Conservation (phyloP, 2,888 invertebrate genomes). For the Eupithecia subfuscata region DNA sequence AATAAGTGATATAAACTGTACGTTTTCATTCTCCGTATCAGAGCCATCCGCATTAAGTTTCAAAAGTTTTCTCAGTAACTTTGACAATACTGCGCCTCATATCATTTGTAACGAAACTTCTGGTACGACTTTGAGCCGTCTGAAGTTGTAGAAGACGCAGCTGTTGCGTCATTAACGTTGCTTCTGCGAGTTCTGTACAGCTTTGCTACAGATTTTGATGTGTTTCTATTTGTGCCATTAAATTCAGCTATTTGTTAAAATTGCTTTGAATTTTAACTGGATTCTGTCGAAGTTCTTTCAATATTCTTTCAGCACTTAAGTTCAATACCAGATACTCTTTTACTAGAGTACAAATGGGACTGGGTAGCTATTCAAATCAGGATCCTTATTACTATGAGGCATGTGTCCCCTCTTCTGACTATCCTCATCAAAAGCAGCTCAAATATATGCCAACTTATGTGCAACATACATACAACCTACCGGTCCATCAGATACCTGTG, state of each 20-base stretch:
- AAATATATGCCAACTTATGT: not conserved
- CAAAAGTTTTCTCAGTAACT: constrained; percentile 29
- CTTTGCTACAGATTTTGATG: not conserved
- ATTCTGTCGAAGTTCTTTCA: not conserved
- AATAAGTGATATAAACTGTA: constrained; percentile 13
- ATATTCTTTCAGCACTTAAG: not conserved
- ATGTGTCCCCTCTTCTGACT: not conserved
- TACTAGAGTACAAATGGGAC: not conserved
- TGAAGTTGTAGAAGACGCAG: constrained; percentile 24
- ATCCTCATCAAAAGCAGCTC: not conserved
- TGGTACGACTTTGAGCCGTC: constrained; percentile 13
- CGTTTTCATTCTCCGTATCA: constrained; percentile 19
- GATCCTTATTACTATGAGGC: not conserved
- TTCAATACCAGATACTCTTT: not conserved
- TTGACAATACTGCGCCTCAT: constrained; percentile 31
- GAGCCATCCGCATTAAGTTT: constrained; percentile 22
- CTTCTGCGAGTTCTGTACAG: not conserved
- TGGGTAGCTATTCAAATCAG: not conserved
- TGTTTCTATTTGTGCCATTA: not conserved
- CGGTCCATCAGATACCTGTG: not conserved
- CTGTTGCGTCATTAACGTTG: constrained; percentile 30
- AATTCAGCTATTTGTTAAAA: not conserved
- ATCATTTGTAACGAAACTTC: constrained; percentile 33
- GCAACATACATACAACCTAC: not conserved
- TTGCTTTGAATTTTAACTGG: not conserved